Evolutionary conservation across 2,888 invertebrate species (phyloP).

Genomic region (Cerastis leucographa): DNA sequence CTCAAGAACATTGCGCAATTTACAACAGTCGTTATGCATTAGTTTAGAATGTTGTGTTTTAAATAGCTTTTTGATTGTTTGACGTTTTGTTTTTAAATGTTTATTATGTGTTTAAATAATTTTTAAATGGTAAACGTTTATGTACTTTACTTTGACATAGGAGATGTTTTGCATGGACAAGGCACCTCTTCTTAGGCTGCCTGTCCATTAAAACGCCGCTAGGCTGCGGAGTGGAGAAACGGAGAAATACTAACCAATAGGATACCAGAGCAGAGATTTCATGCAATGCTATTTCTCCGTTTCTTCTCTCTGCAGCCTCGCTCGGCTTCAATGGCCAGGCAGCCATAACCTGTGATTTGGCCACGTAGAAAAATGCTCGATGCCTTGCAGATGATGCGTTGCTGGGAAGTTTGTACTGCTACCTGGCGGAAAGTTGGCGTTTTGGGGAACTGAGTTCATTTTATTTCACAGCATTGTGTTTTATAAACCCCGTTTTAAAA

Average conservation of each 20-base stretch:
- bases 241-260: no score
- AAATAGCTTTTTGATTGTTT: slow-evolving; percentile 29
- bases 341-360: neutral
- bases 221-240: no score
- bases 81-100: slow-evolving; percentile 31
- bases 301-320: no score
- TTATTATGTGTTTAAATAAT: slow-evolving; percentile 26
- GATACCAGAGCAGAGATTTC: no score
- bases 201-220: no score
- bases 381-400: neutral
- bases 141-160: neutral
- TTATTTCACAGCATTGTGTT: neutral
- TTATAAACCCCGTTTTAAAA: neutral
- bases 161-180: neutral
- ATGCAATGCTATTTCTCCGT: no score
- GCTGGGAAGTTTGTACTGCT: neutral
- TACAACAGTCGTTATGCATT: slow-evolving; percentile 63
- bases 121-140: neutral
- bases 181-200: no score
- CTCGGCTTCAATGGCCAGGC: no score
- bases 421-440: neutral
- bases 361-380: neutral
- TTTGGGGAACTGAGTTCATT: neutral
- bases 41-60: slow-evolving; percentile 59
- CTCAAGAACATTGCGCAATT: slow-evolving; percentile 65